Percentiles rank a stretch among this genome's conserved stretches.
These are phyloP conservation scores for Littorina saxatilis DNA, from an alignment of 1,140 invertebrate species.

Conservation along the genomic window DNA sequence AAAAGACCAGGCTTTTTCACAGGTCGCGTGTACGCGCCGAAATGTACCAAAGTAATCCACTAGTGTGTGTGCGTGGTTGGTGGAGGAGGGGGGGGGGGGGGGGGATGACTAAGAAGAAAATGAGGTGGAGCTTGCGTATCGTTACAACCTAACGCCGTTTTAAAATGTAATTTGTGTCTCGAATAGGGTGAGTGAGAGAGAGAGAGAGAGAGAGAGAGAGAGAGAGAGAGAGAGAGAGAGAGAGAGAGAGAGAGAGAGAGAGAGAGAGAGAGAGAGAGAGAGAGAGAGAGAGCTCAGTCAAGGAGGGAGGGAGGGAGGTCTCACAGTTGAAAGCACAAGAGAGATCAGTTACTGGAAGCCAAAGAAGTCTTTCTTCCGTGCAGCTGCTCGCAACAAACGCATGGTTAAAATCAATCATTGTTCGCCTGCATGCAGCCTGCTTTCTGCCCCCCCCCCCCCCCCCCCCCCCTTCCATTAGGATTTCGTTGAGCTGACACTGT, in stretches of 20 bases:
- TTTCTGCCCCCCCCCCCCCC: not conserved
- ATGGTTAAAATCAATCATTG: slow-evolving; percentile 31
- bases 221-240: not conserved
- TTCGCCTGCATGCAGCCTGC: not conserved
- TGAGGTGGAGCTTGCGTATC: too few relatives aligned
- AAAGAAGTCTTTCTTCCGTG: slow-evolving; percentile 11
- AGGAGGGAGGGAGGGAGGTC: not conserved
- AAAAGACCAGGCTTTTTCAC: too few relatives aligned
- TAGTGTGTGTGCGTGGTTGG: too few relatives aligned
- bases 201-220: not conserved
- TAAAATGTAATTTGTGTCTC: too few relatives aligned
- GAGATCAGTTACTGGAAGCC: slow-evolving; percentile 22
- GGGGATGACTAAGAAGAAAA: too few relatives aligned
- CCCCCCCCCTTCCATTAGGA: not conserved
- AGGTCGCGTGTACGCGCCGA: too few relatives aligned
- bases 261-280: not conserved
- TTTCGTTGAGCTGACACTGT: too few relatives aligned
- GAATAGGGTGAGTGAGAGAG: not conserved
- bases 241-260: not conserved
- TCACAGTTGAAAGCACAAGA: slow-evolving; percentile 24
- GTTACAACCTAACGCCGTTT: too few relatives aligned
- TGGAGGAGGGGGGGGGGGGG: too few relatives aligned
- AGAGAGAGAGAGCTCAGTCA: not conserved
- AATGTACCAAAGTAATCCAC: too few relatives aligned
- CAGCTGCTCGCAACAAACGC: slow-evolving; percentile 23